Evolutionary conservation across 1,140 invertebrate genomes (phyloP), one percentile per base, ranked within the genome.

Genomic region (Helicoverpa zea): DNA sequence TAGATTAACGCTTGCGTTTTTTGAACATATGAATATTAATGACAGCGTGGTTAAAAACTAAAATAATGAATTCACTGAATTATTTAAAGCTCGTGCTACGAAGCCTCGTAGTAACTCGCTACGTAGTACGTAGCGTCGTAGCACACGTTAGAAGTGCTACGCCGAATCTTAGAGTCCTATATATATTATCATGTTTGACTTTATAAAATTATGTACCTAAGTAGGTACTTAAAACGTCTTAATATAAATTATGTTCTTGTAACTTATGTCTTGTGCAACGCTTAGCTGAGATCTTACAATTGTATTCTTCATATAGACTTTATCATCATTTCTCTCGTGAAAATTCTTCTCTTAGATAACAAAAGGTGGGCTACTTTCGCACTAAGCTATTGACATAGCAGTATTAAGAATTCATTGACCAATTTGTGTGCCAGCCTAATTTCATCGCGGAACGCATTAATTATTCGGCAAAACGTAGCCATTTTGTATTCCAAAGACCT

Each of bases 381-480:
- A 16, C 54, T 56, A 56, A 16, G 13, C 5, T 18, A 2, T 58
- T 58, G 7, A 7, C 2, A 58, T 7, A 10, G 10, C 16, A 7
- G 11, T 14, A 18, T 58, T 18, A 58, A 58, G 18, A 16, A 58
- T 58, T 58, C 5, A 58, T 58, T 23, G 16, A 58, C 5, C 16
- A 58, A 58, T 23, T 23, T 58, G n/a, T 58, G 56, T 58, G 56
- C 56, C 56, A 23, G 16, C 56, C 56, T 58, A 58, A 58, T 58
- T 58, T 9, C 18, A 58, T 58, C 56, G 18, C 56, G 56, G 16
- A 18, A 18, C 4, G 7, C 16, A 10, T 58, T 18, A 58, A 58
- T 58, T 14, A 58, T 58, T 18, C 56, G 56, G 56, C 5, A 18
- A 58, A 58, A 58, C 18, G 56, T 11, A 18, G 56, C 16, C 16